Evolutionary conservation across 2,888 invertebrate species (phyloP).

Genomic region (Zaprionus lineosus): DNA sequence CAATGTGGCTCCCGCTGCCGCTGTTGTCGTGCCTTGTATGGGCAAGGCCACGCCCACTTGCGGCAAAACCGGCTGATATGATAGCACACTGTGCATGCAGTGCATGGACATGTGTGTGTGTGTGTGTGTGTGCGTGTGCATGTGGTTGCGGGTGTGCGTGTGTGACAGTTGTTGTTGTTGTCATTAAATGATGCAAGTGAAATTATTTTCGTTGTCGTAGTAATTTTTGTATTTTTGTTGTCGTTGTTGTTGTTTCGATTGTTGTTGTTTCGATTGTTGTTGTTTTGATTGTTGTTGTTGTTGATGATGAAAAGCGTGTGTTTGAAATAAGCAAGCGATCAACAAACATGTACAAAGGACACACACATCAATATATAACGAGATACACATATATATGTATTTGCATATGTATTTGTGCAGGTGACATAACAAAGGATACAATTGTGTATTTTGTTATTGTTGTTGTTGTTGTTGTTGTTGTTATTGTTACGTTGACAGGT

Average conservation of each 20-base stretch:
- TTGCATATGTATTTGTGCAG: constrained; percentile 14
- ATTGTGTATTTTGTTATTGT: constrained; percentile 7
- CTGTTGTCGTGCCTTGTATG: constrained; percentile 44
- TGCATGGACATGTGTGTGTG: constrained; percentile 8
- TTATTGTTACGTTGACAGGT: constrained; percentile 30
- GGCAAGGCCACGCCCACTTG: constrained; percentile 69
- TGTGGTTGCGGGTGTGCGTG: constrained; percentile 22
- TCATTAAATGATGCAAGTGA: constrained; percentile 9
- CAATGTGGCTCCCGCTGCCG: constrained; percentile 27
- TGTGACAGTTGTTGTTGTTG: constrained; percentile 9
- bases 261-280: constrained; percentile 8
- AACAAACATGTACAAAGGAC: constrained; percentile 28
- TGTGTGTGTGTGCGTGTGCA: constrained; percentile 12
- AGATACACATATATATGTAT: constrained; percentile 36
- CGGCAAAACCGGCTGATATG: constrained; percentile 79
- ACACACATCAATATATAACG: constrained; percentile 32
- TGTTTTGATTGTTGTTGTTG: constrained; percentile 26
- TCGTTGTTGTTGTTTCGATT: constrained; percentile 25
- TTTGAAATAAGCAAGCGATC: constrained; percentile 41
- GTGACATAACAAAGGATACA: constrained; percentile 10
- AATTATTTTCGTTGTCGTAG: constrained; percentile 9
- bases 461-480: constrained; percentile 9
- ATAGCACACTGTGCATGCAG: constrained; percentile 75
- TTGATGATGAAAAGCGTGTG: constrained; percentile 29
- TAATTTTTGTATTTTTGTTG: too few relatives aligned